Evolutionary conservation across 2,888 invertebrate species (phyloP).

Genomic region (Gnatocerus cornutus): DNA sequence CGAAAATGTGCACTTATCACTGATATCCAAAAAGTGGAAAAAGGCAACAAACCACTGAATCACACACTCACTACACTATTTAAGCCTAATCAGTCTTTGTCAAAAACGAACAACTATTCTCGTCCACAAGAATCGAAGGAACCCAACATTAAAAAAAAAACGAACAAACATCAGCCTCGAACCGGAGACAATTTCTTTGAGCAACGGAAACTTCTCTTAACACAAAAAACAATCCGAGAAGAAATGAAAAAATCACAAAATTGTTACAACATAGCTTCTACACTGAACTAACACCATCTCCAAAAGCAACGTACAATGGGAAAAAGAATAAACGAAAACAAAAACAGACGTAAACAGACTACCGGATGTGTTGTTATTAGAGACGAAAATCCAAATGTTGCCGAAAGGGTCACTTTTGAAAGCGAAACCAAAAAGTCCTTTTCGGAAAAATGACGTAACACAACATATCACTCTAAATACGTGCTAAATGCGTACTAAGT

Average conservation of each 20-base stretch:
- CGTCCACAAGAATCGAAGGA: constrained; percentile 34
- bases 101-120: constrained; percentile 40
- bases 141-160: constrained; percentile 33
- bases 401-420: constrained; percentile 71
- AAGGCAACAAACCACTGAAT: constrained; percentile 50
- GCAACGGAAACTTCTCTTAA: constrained; percentile 47
- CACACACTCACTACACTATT: constrained; percentile 56
- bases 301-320: constrained; percentile 6
- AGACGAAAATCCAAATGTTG: constrained; percentile 62
- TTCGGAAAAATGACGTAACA: constrained; percentile 72
- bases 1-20: constrained; percentile 38
- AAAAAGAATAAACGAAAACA: constrained; percentile 9
- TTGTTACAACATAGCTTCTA: constrained; percentile 59
- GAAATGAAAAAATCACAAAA: constrained; percentile 50
- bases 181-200: constrained; percentile 36
- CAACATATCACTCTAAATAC: constrained; percentile 72
- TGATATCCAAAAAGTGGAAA: constrained; percentile 49
- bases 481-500: constrained; percentile 72
- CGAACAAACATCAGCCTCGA: constrained; percentile 16
- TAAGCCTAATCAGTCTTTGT: constrained; percentile 67
- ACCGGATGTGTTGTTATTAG: constrained; percentile 43
- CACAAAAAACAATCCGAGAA: constrained; percentile 43
- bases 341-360: constrained; percentile 52
- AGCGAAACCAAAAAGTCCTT: constrained; percentile 71
- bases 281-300: constrained; percentile 15